Base-by-base conservation (phyloP, 2,888 invertebrate genomes). In the Drosophila mimica region DNA sequence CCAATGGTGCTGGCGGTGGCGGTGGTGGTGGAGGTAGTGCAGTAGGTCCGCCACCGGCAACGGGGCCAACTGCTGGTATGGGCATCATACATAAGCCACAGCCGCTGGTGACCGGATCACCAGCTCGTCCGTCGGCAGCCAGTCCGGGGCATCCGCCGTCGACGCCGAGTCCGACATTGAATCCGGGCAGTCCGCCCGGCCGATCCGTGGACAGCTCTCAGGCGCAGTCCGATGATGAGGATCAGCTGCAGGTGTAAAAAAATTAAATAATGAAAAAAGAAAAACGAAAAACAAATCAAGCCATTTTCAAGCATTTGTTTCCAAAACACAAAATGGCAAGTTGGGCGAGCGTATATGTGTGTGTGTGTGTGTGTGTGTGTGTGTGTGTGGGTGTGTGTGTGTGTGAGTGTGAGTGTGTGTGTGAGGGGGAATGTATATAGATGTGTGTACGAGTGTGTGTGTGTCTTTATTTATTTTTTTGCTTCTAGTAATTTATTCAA, bases 121-220 rank as follows among this genome's bases (percentile, higher is more conserved):
- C 79, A 20, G 57, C 74, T 63, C 63, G 77, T 73, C 75, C 57
- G 31, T 30, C 43, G 31, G 68, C 65, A 31, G 74, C 83, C 28
- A 56, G 56, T 56, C 81, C 83, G 9, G 67, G 54, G 3, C 81
- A 83, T 65, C 88, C 88, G n/a, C 84, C 91, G 28, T 91, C 91
- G 0, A 89, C 89, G 49, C 93, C 93, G 15, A 93, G 93, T 87
- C 93, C 93, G 3, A 93, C 93, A 34, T 67, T 93, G 34, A 93
- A 93, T 84, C 93, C 93, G 30, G 93, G 93, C 48, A 93, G 93
- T 83, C 93, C 93, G 63, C 93, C 93, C 1, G 93, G 93, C 1
- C 91, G 93, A 33, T 93, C 93, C 13, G 84, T 88, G 28, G 93
- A 93, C 74, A 93, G 93, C 62, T 93, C 92, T 64, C 92, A 92